A percentile compares a stretch with the other conserved stretches of the same genome.
Conservation (phyloP, 2,113 vertebrate species). For the Donacobius atricapilla region DNA sequence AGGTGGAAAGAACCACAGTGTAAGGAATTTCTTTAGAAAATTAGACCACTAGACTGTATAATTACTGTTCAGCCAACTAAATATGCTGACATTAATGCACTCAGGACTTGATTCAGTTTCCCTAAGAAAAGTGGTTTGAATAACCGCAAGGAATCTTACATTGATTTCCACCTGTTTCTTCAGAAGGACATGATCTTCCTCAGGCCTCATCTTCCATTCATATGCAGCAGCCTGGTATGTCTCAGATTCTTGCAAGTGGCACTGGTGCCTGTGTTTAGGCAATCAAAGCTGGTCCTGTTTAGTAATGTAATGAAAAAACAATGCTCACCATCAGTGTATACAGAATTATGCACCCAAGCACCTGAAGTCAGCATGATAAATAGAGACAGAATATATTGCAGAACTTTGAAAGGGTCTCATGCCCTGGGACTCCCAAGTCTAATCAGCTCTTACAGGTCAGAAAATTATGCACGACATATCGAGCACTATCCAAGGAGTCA, state of each 20-base stretch:
- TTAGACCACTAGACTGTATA: not conserved
- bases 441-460: not conserved
- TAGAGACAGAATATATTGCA: not conserved
- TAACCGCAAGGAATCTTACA: not conserved
- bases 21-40: not conserved
- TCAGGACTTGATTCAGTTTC: not conserved
- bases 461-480: not conserved
- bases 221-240: not conserved
- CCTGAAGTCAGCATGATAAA: not conserved
- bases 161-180: not conserved
- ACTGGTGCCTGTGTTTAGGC: not conserved
- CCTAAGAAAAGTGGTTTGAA: not conserved
- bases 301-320: not conserved
- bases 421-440: not conserved
- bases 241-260: not conserved
- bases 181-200: not conserved
- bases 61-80: not conserved
- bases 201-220: not conserved
- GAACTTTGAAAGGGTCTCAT: not conserved
- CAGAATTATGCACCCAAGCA: not conserved
- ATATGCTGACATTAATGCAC: not conserved
- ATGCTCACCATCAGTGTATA: not conserved
- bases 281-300: not conserved
- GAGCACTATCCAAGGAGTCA: not conserved
- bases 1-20: not conserved